These are phyloP conservation scores for Pleuronectes platessa DNA, from an alignment of 2,113 vertebrate genomes.

Conservation along the genomic window DNA sequence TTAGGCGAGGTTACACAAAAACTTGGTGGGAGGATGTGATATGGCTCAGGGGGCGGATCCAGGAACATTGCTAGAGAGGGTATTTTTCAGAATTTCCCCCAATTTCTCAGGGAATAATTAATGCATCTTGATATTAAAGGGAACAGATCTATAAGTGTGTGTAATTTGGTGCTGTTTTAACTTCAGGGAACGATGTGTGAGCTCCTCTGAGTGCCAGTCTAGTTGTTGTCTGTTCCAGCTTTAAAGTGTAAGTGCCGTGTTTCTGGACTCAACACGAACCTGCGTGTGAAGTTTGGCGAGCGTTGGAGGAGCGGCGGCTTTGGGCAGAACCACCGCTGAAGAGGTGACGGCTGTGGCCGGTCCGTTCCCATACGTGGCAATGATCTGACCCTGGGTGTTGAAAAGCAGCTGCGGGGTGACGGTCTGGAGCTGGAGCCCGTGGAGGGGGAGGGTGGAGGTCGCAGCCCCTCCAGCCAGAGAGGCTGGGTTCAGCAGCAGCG, in stretches of 20 bases:
- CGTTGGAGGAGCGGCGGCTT: slow-evolving; percentile 80
- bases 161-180: too few species aligned
- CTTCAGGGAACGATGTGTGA: too few species aligned
- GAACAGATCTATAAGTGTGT: too few species aligned
- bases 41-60: too few species aligned
- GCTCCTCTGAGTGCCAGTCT: too few species aligned
- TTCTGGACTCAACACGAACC: slow-evolving; percentile 53
- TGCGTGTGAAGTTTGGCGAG: slow-evolving; percentile 80
- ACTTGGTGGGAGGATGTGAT: too few species aligned
- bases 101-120: too few species aligned
- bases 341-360: slow-evolving; percentile 80
- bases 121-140: too few species aligned
- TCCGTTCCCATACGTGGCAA: slow-evolving; percentile 89
- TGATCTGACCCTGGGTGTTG: slow-evolving; percentile 95
- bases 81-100: too few species aligned
- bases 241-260: neutral
- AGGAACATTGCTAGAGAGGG: too few species aligned
- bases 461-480: slow-evolving; percentile 77
- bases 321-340: slow-evolving; percentile 81
- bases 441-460: slow-evolving; percentile 82
- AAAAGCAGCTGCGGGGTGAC: slow-evolving; percentile 92
- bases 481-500: slow-evolving; percentile 88
- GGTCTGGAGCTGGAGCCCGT: slow-evolving; percentile 90
- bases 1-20: too few species aligned
- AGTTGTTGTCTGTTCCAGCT: neutral